Evolutionary conservation across 2,888 invertebrate genomes (phyloP).

Genomic region (Dasypolia templi): DNA sequence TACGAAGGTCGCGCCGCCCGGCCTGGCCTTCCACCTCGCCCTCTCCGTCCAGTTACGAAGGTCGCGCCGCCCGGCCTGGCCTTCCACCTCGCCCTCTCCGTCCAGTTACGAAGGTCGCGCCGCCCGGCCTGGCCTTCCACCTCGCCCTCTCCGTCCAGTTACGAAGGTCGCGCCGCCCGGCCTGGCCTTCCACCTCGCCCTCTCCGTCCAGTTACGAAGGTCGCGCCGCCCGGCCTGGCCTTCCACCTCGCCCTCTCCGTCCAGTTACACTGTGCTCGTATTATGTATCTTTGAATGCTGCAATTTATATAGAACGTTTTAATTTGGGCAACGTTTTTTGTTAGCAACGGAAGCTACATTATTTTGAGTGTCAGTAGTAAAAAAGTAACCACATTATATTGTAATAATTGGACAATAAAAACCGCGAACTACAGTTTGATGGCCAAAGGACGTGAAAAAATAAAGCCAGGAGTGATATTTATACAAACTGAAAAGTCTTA

Average conservation of each 20-base stretch:
- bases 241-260: conserved; percentile 49
- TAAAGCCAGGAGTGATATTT: background rate
- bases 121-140: conserved; percentile 70
- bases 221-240: conserved; percentile 70
- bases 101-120: conserved; percentile 63
- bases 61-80: conserved; percentile 70
- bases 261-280: conserved; percentile 4
- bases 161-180: conserved; percentile 71
- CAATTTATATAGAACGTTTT: conserved; percentile 3
- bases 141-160: too few species aligned
- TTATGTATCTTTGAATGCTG: conserved; percentile 43
- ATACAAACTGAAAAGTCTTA: background rate
- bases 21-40: conserved; percentile 59
- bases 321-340: background rate
- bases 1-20: conserved; percentile 71
- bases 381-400: background rate
- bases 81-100: conserved; percentile 52
- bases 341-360: background rate
- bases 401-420: too few species aligned
- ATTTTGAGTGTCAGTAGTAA: background rate
- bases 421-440: background rate
- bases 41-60: conserved; percentile 61
- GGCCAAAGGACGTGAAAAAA: background rate
- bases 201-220: too few species aligned
- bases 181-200: conserved; percentile 61